Evolutionary conservation across 1,140 invertebrate species (phyloP), one percentile per base, ranked within the genome.

Genomic region (Neelides sp.): DNA sequence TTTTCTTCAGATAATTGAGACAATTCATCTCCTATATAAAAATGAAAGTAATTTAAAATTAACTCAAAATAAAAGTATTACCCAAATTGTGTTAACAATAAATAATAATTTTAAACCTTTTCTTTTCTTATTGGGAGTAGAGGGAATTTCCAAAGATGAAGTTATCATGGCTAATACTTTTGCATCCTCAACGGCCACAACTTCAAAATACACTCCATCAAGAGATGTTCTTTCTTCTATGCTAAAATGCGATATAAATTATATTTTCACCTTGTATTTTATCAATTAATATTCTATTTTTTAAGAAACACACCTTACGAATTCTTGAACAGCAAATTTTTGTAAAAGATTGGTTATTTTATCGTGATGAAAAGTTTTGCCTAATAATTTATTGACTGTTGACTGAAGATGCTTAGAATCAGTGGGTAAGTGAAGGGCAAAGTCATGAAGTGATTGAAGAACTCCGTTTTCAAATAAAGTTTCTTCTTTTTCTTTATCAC

Each of bases 321-420:
- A 69, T 59, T 87, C 83, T 66, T 92, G 89, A 32, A 81, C 78
- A 8, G 85, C 79, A 71, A 94, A 82, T 66, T 93, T 94, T 57
- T 85, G 78, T 0, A 94, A 64, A 41, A 93, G 73, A 69, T 83
- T 82, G 54, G 80, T 77, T 15, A 90, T 73, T 58, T 78, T 69
- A 28, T 73, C 65, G 61, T 80, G 74, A 24, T 72, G 70, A 10
- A 79, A 71, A 64, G 76, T 66, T 48, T 73, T 69, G 46, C 74
- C 73, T 12, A 82, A 63, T 53, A 70, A 68, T 59, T 75, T 75
- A n/a, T 73, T 70, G 10, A 84, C 71, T 50, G 74, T 72, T 27
- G 75, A 67, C 20, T 75, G 69, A 19, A 90, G 68, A 42, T 80
- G 75, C 30, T 70, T 72, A 1, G 83, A 83, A 46, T 82, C 81